phyloP scores from a whole-genome alignment of 2,888 invertebrate genomes.

The Scaeva pyrastri region DNA sequence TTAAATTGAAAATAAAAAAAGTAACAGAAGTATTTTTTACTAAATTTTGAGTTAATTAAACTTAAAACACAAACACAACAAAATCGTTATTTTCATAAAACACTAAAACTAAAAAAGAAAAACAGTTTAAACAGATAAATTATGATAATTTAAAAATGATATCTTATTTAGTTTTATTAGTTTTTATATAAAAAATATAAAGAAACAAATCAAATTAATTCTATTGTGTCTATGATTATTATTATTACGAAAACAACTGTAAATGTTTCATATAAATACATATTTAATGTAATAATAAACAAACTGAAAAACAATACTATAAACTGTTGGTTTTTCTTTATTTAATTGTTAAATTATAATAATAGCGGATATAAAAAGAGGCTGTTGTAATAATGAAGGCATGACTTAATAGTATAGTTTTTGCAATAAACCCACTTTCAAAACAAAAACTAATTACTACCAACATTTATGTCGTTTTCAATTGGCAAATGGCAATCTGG shows the following conservation, averaged over 20 bases:
- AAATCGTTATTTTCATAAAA: slow-evolving; percentile 51
- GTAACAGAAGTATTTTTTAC: slow-evolving; percentile 38
- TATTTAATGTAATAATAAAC: slow-evolving; percentile 73
- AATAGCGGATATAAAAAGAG: too few species aligned
- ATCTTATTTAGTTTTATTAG: slow-evolving; percentile 35
- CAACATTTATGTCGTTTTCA: too few species aligned
- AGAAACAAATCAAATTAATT: slow-evolving; percentile 36
- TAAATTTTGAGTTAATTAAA: slow-evolving; percentile 24
- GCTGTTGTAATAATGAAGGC: too few species aligned
- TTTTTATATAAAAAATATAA: slow-evolving; percentile 28
- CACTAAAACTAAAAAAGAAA: slow-evolving; percentile 8
- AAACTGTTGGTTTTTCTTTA: slow-evolving; percentile 6
- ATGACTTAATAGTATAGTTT: too few species aligned
- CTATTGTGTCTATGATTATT: slow-evolving; percentile 66
- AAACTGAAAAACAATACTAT: slow-evolving; percentile 55
- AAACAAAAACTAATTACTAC: too few species aligned
- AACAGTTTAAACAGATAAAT: slow-evolving; percentile 30
- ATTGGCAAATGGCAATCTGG: too few species aligned
- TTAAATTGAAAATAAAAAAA: slow-evolving; percentile 9
- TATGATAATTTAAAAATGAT: slow-evolving; percentile 28
- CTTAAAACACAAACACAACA: slow-evolving; percentile 35
- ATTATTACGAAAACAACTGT: slow-evolving; percentile 62
- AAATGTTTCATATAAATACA: slow-evolving; percentile 71
- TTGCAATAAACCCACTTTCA: too few species aligned
- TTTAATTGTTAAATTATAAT: too few species aligned